Base-by-base conservation (phyloP, 2,113 vertebrate species). In the Chroicocephalus ridibundus region DNA sequence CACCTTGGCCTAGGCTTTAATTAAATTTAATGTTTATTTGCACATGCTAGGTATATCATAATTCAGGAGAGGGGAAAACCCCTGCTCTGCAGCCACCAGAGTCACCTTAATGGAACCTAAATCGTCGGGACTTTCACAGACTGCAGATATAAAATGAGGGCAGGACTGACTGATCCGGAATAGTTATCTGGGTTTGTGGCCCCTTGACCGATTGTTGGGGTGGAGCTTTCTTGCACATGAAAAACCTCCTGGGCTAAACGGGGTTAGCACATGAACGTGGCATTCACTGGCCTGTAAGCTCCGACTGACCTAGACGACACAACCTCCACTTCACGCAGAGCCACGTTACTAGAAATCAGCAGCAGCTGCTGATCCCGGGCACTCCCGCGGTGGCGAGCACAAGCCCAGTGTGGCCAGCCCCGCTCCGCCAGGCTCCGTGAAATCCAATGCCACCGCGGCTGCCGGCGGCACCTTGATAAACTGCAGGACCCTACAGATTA, bases 21-120 rank as follows among this genome's bases (percentile, higher is more conserved):
- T 76, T 42, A 85, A 64, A 47, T 21, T 51, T 11, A 52, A 54
- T 69, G 91, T 96, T 95, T 94, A 80, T 96, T 97, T 96, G 88
- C 81, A 87, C 78, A n/a, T 8, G 34, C 15, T 21, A 70, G 68
- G 44, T 64, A 54, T 22, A 60, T n/a, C 24, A 4, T 24, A 44
- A 94, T 27, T 47, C n/a, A 29, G 21, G 29, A 90, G 69, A 78
- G n/a, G 27, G 60, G 19, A 36, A 79, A 66, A 40, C 0, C 7
- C 18, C 60, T 49, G 32, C 82, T 47, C 5, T 26, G 90, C 75
- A 82, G 71, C 82, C 90, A 88, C 65, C 74, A 32, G 79, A 84
- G 61, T 51, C 89, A 74, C 83, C 83, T 78, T 47, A 0, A 2
- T 6, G 49, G 42, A 54, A 7, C 22, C 49, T 24, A 15, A 76